Percentiles rank a stretch among this genome's conserved stretches.
Evolutionary conservation across 2,888 invertebrate genomes (phyloP).

Genomic region (Lagria hirta): DNA sequence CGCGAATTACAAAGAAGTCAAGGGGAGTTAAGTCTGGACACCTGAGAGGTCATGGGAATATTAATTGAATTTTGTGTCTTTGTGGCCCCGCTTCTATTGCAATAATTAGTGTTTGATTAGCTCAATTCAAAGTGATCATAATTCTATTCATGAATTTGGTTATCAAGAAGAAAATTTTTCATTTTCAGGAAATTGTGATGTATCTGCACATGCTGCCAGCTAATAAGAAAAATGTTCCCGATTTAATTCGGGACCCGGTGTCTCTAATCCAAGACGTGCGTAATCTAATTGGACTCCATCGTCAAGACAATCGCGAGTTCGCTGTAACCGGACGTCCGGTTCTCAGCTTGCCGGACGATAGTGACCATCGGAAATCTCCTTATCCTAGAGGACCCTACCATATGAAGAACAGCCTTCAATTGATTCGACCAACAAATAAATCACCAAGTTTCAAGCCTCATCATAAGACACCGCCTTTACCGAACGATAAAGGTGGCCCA

Average conservation of each 20-base stretch:
- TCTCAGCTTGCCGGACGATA: slow-evolving; percentile 55
- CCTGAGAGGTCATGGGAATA: no score
- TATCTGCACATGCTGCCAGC: slow-evolving; percentile 88
- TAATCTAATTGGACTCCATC: slow-evolving; percentile 83
- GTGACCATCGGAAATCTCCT: slow-evolving; percentile 40
- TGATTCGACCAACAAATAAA: slow-evolving; percentile 23
- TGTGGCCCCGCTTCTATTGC: no score
- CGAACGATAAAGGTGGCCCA: slow-evolving; percentile 57
- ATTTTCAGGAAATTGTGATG: slow-evolving; percentile 86
- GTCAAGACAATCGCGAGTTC: slow-evolving; percentile 79
- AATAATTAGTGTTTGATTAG: no score
- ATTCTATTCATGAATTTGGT: no score
- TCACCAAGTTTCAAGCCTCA: slow-evolving; percentile 18
- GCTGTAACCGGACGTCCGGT: slow-evolving; percentile 84
- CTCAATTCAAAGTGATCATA: no score
- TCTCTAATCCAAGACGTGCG: slow-evolving; percentile 87
- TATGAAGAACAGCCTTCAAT: slow-evolving; percentile 12
- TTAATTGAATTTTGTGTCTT: no score
- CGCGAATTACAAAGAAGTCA: no score
- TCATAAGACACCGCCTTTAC: slow-evolving; percentile 10
- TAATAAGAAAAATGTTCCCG: slow-evolving; percentile 89
- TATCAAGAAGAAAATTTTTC: no score
- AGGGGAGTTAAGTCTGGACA: no score
- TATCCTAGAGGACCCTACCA: slow-evolving; percentile 38
- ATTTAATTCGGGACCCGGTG: slow-evolving; percentile 84